phyloP scores from a whole-genome alignment of 2,888 invertebrate species.

The Synanthedon formicaeformis region DNA sequence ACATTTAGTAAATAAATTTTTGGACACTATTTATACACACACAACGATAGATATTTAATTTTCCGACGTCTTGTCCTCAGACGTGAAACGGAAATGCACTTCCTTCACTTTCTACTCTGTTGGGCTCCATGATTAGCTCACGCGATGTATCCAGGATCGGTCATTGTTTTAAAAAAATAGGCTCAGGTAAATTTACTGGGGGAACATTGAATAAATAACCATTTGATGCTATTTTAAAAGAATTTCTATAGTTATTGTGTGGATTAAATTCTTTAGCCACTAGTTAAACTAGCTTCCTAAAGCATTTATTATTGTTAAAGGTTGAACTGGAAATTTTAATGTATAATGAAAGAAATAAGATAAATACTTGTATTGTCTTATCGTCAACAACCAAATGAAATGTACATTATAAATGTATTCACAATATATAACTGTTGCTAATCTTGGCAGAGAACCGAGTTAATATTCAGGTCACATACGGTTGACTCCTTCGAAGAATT shows the following conservation, averaged over 20 bases:
- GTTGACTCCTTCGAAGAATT: background rate
- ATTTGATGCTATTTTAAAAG: no score
- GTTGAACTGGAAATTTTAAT: no score
- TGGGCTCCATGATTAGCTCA: constrained; percentile 21
- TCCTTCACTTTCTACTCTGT: constrained; percentile 44
- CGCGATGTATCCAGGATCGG: constrained; percentile 22
- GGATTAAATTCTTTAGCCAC: no score
- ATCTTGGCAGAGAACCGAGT: constrained; percentile 39
- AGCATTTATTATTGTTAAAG: no score
- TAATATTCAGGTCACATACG: constrained; percentile 30
- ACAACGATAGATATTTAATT: background rate
- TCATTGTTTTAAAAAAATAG: constrained; percentile 25
- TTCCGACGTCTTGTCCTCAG: constrained; percentile 17
- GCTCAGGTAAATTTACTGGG: background rate
- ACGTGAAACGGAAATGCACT: constrained; percentile 45
- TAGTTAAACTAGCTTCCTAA: no score
- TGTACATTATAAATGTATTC: constrained; percentile 1
- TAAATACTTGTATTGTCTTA: no score
- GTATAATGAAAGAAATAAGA: no score
- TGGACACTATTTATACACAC: background rate
- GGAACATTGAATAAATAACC: no score
- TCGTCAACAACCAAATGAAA: no score
- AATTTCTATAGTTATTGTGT: no score
- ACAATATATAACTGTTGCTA: constrained; percentile 30
- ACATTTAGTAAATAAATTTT: background rate